Conservation (phyloP, 1,140 invertebrate species). For the Mizuhopecten yessoensis region DNA sequence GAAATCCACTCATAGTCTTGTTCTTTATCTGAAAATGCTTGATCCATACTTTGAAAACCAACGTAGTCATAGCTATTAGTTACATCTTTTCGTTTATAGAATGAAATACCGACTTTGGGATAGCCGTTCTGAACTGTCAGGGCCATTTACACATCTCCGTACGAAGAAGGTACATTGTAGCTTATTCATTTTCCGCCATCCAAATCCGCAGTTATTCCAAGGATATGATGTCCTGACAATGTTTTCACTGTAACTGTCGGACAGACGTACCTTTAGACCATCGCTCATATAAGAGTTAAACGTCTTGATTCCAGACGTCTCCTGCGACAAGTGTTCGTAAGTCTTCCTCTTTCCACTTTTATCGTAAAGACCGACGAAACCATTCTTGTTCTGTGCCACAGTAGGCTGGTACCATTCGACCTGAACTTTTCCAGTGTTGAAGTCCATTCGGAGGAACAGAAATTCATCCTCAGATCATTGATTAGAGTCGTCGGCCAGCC, state of each 20-base stretch:
- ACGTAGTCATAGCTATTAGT: background rate
- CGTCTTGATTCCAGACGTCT: background rate
- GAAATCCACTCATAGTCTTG: background rate
- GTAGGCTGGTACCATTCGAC: background rate
- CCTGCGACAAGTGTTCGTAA: background rate
- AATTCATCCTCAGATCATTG: background rate
- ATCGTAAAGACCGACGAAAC: background rate
- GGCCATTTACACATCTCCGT: background rate
- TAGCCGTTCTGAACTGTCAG: background rate
- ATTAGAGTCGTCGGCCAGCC: background rate
- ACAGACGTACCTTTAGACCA: background rate
- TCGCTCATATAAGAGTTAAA: background rate
- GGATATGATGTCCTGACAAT: background rate
- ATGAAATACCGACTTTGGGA: background rate
- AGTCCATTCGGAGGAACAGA: background rate
- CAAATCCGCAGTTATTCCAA: background rate
- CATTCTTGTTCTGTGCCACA: background rate
- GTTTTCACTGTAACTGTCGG: background rate
- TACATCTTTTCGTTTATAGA: background rate
- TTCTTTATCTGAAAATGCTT: background rate
- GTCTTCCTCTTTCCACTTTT: background rate
- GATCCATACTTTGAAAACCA: background rate
- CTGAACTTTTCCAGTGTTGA: background rate
- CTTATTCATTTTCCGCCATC: background rate
- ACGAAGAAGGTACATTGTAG: background rate